These are phyloP conservation scores for Percopsis transmontana DNA, from an alignment of 2,113 vertebrate species.

Conservation along the genomic window DNA sequence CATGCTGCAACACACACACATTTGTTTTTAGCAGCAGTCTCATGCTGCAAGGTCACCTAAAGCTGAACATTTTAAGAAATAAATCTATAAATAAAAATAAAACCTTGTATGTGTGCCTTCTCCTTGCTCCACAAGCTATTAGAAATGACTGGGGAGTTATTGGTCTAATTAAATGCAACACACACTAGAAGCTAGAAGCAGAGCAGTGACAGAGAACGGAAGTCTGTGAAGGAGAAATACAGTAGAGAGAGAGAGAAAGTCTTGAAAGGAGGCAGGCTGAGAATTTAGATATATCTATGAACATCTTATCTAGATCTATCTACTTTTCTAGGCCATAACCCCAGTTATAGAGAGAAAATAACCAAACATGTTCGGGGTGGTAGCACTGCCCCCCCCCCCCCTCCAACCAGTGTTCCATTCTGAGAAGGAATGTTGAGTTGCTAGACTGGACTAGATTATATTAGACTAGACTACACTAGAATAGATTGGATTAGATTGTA, in stretches of 20 bases:
- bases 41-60: conserved; percentile 57
- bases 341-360: no score
- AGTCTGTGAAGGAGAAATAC: not conserved
- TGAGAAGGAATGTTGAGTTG: no score
- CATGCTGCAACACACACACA: conserved; percentile 5
- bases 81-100: conserved; percentile 7
- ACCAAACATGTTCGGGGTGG: no score
- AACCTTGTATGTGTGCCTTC: conserved; percentile 24
- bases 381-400: no score
- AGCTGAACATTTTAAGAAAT: conserved; percentile 11
- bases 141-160: conserved; percentile 66
- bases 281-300: no score
- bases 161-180: conserved; percentile 72
- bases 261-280: not conserved
- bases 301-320: no score
- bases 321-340: no score
- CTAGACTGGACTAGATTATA: no score
- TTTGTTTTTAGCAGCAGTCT: conserved; percentile 22
- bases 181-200: conserved; percentile 27
- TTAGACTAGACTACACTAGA: no score
- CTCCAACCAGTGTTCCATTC: no score
- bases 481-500: no score
- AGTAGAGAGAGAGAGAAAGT: not conserved
- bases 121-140: conserved; percentile 64
- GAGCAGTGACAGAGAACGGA: not conserved